Evolutionary conservation across 2,113 vertebrate species (phyloP), one percentile per base, ranked within the genome.

Genomic region (Pelobates fuscus): DNA sequence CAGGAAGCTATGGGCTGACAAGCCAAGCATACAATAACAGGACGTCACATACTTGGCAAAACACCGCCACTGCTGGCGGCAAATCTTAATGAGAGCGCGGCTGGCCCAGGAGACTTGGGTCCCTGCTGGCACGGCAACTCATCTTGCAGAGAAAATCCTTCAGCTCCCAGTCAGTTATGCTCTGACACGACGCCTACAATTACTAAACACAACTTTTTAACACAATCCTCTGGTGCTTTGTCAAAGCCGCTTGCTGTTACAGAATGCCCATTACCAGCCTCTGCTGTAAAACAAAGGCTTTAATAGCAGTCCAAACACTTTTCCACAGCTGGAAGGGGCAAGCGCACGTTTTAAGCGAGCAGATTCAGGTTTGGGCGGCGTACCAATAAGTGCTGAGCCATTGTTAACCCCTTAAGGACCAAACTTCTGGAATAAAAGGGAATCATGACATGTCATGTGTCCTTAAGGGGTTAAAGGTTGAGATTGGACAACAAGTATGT

Each of bases 11-110:
- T 88, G 91, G 91, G 92, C 93, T 94, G 93, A 94, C 91, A 93
- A 92, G 92, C 89, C 88, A 92, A 93, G 92, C 90, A 92, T 93
- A 93, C 92, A 93, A 93, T 92, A 93, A 93, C 92, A 93, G 92
- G 91, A 92, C 91, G 92, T 94, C 92, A 93, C 93, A 94, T 91
- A 92, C 90, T 91, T 91, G 89, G 91, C 91, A 77, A 88, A 93
- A 91, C 90, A 90, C 89, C 86, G 89, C 90, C 90, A 91, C 92
- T 90, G 91, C 92, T 93, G 93, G 93, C 91, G 92, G 92, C 92
- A 93, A 93, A 92, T 93, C 92, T 92, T 94, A 95, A 95, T 94
- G 92, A 94, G 93, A 90, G 88, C 88, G 88, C 87, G 85, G 90
- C 90, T 90, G 89, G 91, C 92, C 91, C 92, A 91, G 87, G 92